Evolutionary conservation across 2,888 invertebrate genomes (phyloP).

Genomic region (Erebia epiphron): DNA sequence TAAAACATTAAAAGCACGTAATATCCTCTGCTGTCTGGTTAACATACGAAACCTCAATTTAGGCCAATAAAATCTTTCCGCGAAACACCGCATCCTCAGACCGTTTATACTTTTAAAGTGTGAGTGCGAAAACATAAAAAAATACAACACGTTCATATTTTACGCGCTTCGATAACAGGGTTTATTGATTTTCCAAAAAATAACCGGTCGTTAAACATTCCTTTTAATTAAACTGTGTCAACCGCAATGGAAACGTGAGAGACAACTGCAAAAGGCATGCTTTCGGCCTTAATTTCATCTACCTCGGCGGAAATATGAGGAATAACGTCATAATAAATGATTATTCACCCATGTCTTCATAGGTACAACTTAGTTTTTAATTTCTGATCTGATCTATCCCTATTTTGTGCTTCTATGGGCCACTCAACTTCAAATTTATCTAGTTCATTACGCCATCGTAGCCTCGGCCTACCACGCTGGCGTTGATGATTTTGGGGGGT

Average conservation of each 20-base stretch:
- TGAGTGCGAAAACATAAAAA: conserved; percentile 36
- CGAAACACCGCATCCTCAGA: conserved; percentile 41
- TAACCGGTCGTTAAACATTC: conserved; percentile 33
- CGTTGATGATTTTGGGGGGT: too few species aligned
- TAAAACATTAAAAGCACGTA: background rate
- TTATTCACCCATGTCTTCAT: too few species aligned
- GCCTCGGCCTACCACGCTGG: too few species aligned
- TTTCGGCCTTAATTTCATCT: too few species aligned
- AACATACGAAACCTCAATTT: conserved; percentile 32
- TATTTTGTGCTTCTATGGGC: too few species aligned
- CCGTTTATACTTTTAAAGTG: conserved; percentile 36
- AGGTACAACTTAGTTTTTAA: too few species aligned
- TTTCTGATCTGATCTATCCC: too few species aligned
- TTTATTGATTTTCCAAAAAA: conserved; percentile 45
- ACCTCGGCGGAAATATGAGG: too few species aligned
- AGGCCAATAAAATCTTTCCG: conserved; percentile 37
- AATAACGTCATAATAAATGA: too few species aligned
- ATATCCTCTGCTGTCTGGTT: conserved; percentile 8
- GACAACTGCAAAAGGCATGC: conserved; percentile 12
- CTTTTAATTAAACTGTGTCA: conserved; percentile 42
- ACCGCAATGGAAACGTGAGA: conserved; percentile 30
- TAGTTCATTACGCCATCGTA: too few species aligned
- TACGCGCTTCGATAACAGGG: conserved; percentile 39
- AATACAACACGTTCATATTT: conserved; percentile 34
- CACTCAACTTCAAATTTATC: too few species aligned